phyloP scores from a whole-genome alignment of 2,113 vertebrate genomes.

The Pampusana beccarii region DNA sequence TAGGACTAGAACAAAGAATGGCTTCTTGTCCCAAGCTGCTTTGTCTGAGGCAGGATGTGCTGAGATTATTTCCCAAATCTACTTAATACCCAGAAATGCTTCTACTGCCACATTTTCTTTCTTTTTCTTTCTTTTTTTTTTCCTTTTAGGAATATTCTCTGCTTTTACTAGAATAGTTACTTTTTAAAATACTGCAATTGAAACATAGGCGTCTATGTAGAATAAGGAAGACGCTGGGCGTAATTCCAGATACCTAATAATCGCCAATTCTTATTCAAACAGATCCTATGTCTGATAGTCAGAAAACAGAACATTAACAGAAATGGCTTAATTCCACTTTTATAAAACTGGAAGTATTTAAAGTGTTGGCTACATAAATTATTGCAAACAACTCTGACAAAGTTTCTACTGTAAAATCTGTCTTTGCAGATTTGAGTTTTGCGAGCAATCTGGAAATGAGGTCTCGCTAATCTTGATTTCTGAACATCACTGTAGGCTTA shows the following conservation, averaged over 20 bases:
- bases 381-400: background rate
- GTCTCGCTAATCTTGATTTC: background rate
- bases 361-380: background rate
- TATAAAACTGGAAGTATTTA: background rate
- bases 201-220: background rate
- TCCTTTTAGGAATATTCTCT: background rate
- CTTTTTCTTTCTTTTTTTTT: too few relatives aligned
- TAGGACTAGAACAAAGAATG: background rate
- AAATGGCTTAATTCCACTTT: background rate
- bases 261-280: background rate
- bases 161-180: background rate
- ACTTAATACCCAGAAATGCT: background rate
- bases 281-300: background rate
- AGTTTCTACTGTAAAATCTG: background rate
- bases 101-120: background rate
- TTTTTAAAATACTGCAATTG: background rate
- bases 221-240: background rate
- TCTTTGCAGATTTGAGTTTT: background rate
- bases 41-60: background rate
- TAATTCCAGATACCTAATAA: background rate
- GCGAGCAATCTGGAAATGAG: background rate
- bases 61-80: background rate
- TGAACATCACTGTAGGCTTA: background rate
- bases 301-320: background rate
- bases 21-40: background rate